Evolutionary conservation across 2,888 invertebrate species (phyloP).

Genomic region (Ennomos erosarius): DNA sequence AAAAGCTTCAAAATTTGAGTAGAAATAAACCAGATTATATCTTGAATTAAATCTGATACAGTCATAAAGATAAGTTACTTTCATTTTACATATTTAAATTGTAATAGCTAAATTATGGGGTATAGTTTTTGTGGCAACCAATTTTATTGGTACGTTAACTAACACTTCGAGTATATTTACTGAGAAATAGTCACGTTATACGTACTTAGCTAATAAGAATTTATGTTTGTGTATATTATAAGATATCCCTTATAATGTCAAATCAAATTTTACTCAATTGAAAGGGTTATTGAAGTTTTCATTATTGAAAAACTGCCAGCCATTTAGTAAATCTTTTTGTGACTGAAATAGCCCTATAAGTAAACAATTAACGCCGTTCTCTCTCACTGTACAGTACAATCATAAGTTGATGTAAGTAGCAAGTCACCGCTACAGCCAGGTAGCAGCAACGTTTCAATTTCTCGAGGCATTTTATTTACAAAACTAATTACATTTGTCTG

Average conservation of each 20-base stretch:
- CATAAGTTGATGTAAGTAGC: conserved; percentile 71
- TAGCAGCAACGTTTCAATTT: conserved; percentile 83
- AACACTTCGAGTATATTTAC: conserved; percentile 1
- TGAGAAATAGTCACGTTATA: no score
- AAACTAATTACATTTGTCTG: conserved; percentile 85
- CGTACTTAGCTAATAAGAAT: no score
- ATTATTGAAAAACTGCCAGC: no score
- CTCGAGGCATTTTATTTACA: conserved; percentile 84
- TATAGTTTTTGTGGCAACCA: conserved; percentile 30
- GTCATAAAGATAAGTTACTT: conserved; percentile 35
- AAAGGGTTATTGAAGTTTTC: conserved; percentile 18
- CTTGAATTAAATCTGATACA: conserved; percentile 46
- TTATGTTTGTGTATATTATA: no score
- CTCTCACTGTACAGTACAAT: conserved; percentile 60
- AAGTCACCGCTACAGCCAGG: conserved; percentile 78
- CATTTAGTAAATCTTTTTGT: no score
- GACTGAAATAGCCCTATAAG: no score
- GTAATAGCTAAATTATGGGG: conserved; percentile 28
- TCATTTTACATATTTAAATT: conserved; percentile 21
- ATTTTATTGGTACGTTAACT: conserved; percentile 20
- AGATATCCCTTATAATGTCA: no score
- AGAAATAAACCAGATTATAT: conserved; percentile 45
- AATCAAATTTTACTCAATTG: no score
- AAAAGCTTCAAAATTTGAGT: conserved; percentile 39
- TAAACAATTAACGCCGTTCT: conserved; percentile 46